Percentiles rank a stretch among this genome's conserved stretches.
phyloP scores from a whole-genome alignment of 1,140 invertebrate genomes.

The Antheraea pernyi region DNA sequence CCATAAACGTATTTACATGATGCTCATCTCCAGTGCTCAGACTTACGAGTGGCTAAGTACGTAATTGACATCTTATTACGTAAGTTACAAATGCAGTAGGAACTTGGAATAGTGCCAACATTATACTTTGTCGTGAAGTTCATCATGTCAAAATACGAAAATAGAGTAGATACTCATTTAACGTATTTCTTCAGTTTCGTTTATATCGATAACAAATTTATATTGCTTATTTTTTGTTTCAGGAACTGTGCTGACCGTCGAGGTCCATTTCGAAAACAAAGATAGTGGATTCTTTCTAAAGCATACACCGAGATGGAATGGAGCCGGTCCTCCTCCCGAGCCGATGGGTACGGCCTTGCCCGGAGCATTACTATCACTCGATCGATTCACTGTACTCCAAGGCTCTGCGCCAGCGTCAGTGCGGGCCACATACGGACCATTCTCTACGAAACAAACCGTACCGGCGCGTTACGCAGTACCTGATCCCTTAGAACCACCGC shows the following conservation, averaged over 20 bases:
- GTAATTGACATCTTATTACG: neutral
- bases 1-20: too few relatives aligned
- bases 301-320: slow-evolving; percentile 83
- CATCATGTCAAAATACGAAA: slow-evolving; percentile 46
- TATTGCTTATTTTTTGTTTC: slow-evolving; percentile 48
- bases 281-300: slow-evolving; percentile 94
- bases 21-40: neutral
- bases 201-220: slow-evolving; percentile 18
- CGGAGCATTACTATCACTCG: slow-evolving; percentile 84
- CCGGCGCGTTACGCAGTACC: slow-evolving; percentile 93
- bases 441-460: slow-evolving; percentile 95
- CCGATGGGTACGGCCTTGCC: slow-evolving; percentile 71
- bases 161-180: slow-evolving; percentile 54
- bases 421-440: slow-evolving; percentile 93
- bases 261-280: slow-evolving; percentile 94
- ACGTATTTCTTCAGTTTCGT: slow-evolving; percentile 28
- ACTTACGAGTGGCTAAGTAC: neutral
- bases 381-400: slow-evolving; percentile 93
- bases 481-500: slow-evolving; percentile 83
- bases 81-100: neutral
- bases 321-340: slow-evolving; percentile 63
- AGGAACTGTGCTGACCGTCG: slow-evolving; percentile 80
- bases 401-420: slow-evolving; percentile 92
- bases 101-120: slow-evolving; percentile 56
- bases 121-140: slow-evolving; percentile 51